Conservation (phyloP, 1,140 invertebrate species). For the Procambarus virginalis region DNA sequence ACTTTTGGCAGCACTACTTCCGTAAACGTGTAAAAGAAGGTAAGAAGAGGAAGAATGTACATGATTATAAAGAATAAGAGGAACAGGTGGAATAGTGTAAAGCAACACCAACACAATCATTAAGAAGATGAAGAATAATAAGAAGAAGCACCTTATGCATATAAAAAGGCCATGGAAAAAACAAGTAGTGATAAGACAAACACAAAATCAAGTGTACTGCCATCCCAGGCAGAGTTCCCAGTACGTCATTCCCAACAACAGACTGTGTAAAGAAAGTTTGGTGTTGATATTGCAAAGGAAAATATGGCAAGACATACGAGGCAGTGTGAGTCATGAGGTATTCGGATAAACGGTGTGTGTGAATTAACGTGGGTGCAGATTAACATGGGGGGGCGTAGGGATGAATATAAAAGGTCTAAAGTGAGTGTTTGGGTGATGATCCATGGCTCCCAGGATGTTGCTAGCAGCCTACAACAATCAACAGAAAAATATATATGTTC, state of each 20-base stretch:
- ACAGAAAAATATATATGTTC: no score
- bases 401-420: conserved; percentile 27
- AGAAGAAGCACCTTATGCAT: neutral
- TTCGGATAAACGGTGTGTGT: conserved; percentile 42
- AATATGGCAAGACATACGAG: conserved; percentile 43
- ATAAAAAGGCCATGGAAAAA: neutral
- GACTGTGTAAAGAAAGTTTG: conserved; percentile 11
- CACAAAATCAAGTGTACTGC: neutral
- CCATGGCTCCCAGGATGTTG: neutral
- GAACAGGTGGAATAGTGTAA: no score
- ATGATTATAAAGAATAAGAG: no score
- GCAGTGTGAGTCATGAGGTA: conserved; percentile 44
- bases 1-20: no score
- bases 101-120: no score
- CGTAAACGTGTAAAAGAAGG: no score
- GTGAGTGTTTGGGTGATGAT: conserved; percentile 5
- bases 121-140: neutral
- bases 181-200: neutral
- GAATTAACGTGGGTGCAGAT: conserved; percentile 52
- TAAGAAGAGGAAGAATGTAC: no score
- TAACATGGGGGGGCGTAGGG: conserved; percentile 34
- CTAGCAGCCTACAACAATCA: no score
- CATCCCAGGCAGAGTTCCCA: neutral
- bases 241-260: conserved; percentile 35
- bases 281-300: conserved; percentile 53